Evolutionary conservation across 2,113 vertebrate genomes (phyloP).

Genomic region (Archocentrus centrarchus): DNA sequence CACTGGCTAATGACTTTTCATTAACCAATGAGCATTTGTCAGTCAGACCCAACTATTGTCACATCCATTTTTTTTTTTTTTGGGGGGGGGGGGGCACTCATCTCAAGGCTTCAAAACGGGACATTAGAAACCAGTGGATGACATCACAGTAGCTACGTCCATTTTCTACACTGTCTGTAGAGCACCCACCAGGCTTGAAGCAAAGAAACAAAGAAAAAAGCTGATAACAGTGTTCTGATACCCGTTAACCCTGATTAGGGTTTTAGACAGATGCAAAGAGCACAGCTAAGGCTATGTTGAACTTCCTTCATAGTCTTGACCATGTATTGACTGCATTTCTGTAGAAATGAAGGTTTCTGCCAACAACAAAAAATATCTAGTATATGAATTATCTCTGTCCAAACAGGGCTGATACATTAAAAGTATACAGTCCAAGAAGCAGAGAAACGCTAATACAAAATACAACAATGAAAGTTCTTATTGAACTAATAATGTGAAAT

Average conservation of each 20-base stretch:
- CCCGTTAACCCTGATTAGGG: background rate
- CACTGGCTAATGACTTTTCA: background rate
- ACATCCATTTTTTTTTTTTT: too few relatives aligned
- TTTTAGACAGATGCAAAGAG: background rate
- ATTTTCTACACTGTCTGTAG: background rate
- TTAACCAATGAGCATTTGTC: background rate
- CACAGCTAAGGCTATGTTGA: background rate
- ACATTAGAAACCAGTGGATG: background rate
- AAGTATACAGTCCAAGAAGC: background rate
- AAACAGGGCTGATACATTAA: background rate
- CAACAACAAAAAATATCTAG: background rate
- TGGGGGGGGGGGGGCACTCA: too few relatives aligned
- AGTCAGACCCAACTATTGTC: background rate
- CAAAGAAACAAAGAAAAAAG: background rate
- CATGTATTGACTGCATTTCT: background rate
- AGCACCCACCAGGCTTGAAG: background rate
- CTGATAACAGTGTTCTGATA: background rate
- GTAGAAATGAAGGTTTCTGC: background rate
- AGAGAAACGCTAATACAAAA: fast-evolving
- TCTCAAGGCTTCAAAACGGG: background rate
- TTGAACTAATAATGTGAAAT: background rate
- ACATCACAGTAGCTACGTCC: background rate
- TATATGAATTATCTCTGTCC: background rate
- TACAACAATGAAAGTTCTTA: background rate
- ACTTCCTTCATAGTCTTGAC: background rate